Evolutionary conservation across 1,140 invertebrate species (phyloP).

Genomic region (Hyles euphorbiae): DNA sequence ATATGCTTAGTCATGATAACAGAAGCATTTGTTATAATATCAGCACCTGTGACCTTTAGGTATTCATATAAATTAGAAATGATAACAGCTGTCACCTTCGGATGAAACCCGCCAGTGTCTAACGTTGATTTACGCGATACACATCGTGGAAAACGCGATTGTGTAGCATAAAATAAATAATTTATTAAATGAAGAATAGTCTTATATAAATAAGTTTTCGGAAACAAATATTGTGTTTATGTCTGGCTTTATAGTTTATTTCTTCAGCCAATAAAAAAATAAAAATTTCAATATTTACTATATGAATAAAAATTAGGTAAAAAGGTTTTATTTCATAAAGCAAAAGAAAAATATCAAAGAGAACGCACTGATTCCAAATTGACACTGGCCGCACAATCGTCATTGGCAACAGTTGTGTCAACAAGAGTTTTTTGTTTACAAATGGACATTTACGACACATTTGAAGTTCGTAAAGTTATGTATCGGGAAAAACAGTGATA

Average conservation of each 20-base stretch:
- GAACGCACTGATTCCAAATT: constrained; percentile 9
- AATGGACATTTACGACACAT: constrained; percentile 58
- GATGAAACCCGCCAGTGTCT: background rate
- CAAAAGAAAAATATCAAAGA: constrained; percentile 5
- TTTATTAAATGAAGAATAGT: too few relatives aligned
- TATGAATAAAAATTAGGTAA: too few relatives aligned
- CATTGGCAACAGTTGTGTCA: constrained; percentile 69
- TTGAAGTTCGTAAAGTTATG: constrained; percentile 47
- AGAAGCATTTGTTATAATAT: background rate
- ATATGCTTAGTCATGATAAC: background rate
- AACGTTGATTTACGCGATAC: background rate
- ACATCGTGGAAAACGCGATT: too few relatives aligned
- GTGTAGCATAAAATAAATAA: too few relatives aligned
- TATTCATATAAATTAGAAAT: constrained; percentile 11
- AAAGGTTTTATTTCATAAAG: background rate
- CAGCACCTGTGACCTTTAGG: constrained; percentile 19
- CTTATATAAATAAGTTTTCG: too few relatives aligned
- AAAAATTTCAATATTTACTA: too few relatives aligned
- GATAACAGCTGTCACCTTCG: constrained; percentile 42
- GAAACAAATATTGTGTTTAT: too few relatives aligned
- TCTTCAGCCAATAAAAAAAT: too few relatives aligned
- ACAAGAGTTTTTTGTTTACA: constrained; percentile 64
- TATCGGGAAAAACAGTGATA: constrained; percentile 27
- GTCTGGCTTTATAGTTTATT: too few relatives aligned
- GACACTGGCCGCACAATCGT: constrained; percentile 60